Conservation (phyloP, 2,888 invertebrate species). For the Sthenelais limicola region DNA sequence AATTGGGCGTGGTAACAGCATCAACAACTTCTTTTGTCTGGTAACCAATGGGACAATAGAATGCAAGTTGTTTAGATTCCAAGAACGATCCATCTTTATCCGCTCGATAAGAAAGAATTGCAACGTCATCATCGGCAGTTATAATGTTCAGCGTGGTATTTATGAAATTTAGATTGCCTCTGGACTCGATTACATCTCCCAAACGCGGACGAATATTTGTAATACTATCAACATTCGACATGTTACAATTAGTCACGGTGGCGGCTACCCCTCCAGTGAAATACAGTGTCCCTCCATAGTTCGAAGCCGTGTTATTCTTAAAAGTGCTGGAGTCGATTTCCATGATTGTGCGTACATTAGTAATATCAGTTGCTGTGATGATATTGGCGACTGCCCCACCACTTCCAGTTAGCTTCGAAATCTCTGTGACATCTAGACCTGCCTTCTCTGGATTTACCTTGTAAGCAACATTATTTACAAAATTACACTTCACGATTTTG, state of each 20-base stretch:
- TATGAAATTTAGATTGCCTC: constrained; percentile 11
- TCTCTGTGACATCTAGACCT: not conserved
- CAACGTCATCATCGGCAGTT: not conserved
- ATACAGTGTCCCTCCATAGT: constrained; percentile 46
- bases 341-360: not conserved
- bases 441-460: not conserved
- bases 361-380: not conserved
- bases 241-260: not conserved
- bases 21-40: constrained; percentile 2
- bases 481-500: not conserved
- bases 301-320: constrained; percentile 40
- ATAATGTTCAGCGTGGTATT: not conserved
- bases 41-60: constrained; percentile 21
- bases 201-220: not conserved
- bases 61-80: not conserved
- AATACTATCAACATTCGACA: not conserved
- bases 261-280: constrained; percentile 11
- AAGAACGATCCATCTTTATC: constrained; percentile 12
- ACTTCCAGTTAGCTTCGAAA: constrained; percentile 27
- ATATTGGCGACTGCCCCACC: constrained; percentile 23
- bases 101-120: constrained; percentile 15
- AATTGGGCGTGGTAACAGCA: not conserved
- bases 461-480: constrained; percentile 2
- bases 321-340: constrained; percentile 37
- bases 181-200: constrained; percentile 19